Evolutionary conservation across 2,888 invertebrate genomes (phyloP).

Genomic region (Camptogramma bilineatum): DNA sequence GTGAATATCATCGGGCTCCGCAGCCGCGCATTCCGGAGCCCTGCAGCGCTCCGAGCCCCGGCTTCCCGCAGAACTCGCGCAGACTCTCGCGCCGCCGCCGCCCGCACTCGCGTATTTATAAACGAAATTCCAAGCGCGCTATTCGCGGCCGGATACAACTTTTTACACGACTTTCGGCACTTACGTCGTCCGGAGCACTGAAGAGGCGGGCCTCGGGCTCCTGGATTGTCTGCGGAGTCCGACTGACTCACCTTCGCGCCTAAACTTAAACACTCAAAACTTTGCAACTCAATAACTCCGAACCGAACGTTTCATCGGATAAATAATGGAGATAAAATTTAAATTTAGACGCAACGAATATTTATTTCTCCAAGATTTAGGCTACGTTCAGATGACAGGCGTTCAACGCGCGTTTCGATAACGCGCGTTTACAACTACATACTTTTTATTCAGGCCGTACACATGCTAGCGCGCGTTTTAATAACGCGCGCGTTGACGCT

Average conservation of each 20-base stretch:
- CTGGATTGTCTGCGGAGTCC: constrained; percentile 73
- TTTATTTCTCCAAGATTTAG: constrained; percentile 58
- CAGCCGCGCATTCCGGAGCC: constrained; percentile 61
- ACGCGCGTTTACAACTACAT: too few relatives aligned
- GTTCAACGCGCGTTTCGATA: too few relatives aligned
- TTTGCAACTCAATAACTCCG: constrained; percentile 65
- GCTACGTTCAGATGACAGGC: too few relatives aligned
- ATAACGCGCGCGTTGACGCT: too few relatives aligned
- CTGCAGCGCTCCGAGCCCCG: constrained; percentile 47
- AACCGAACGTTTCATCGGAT: constrained; percentile 57
- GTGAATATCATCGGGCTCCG: constrained; percentile 80
- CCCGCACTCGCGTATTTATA: constrained; percentile 77
- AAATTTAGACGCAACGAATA: constrained; percentile 63
- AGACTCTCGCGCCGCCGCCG: constrained; percentile 49
- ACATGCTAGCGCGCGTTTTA: too few relatives aligned
- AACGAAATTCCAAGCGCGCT: constrained; percentile 80
- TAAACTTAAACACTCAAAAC: constrained; percentile 61
- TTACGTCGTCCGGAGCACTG: constrained; percentile 83
- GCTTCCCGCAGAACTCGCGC: constrained; percentile 42
- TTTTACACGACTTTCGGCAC: constrained; percentile 85
- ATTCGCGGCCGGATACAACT: constrained; percentile 82
- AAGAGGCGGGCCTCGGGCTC: constrained; percentile 68
- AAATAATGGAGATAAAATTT: constrained; percentile 60
- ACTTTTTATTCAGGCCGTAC: too few relatives aligned
- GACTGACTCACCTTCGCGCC: constrained; percentile 65